Evolutionary conservation across 2,113 vertebrate genomes (phyloP), one percentile per base, ranked within the genome.

Genomic region (Chloropsis cyanopogon): DNA sequence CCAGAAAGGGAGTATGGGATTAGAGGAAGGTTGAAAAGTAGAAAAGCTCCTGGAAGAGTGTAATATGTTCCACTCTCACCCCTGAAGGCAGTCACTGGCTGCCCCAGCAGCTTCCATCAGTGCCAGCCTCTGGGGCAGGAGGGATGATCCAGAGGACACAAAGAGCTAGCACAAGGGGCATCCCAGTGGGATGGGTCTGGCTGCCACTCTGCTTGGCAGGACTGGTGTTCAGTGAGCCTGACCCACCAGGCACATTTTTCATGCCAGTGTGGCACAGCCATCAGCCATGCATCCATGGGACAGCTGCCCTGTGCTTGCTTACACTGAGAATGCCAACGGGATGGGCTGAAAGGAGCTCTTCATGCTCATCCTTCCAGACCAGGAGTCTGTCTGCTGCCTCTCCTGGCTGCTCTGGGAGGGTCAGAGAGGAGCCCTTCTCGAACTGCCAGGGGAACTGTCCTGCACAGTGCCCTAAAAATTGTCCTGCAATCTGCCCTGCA

Each of bases 251-350:
- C 10, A 2, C 28, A 39, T 17, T 52, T 28, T 21, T 53, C 54
- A 6, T 21, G 21, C 15, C n/a, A 14, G 31, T 5, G 59, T 4
- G 3, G 49, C 37, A 37, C 64, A 73, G 46, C 39, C 65, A 9
- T 33, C 6, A 19, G 60, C 33, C 3, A 1, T 3, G 2, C 25
- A n/a, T 28, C 64, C 41, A 6, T 2, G 16, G 54, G 72, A 19
- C 49, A 52, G 76, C 29, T 28, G 4, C 49, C 7, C 64, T 20
- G 35, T 11, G 44, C 66, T 3, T 7, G 10, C 35, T 66, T 4
- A 14, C 33, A 11, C 28, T 17, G 29, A 20, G n/a, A 9, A 29
- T 4, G 6, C 13, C 2, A 4, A 17, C 8, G 18, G 25, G 6
- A 18, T 20, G 33, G 52, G 46, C 33, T 82, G 69, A 22, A 75